A percentile compares a stretch with the other conserved stretches of the same genome.
phyloP scores from a whole-genome alignment of 2,113 vertebrate genomes.

The Chionis minor region DNA sequence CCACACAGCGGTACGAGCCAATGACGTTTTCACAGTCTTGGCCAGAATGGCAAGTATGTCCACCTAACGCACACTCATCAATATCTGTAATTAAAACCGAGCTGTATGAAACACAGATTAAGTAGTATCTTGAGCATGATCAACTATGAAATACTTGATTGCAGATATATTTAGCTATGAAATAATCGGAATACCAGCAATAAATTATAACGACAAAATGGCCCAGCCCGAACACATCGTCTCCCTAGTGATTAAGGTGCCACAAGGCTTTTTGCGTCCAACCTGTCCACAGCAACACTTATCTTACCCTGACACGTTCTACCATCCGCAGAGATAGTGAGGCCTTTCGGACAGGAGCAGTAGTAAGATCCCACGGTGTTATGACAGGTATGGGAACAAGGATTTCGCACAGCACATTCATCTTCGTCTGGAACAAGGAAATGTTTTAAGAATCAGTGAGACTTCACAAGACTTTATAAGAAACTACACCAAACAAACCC shows the following conservation, averaged over 20 bases:
- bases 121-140: accelerated
- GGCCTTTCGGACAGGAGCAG: conserved; percentile 90
- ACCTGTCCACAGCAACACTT: neutral
- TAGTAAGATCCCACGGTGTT: conserved; percentile 90
- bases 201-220: neutral
- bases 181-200: neutral
- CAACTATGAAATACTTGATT: neutral
- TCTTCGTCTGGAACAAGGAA: conserved; percentile 85
- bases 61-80: conserved; percentile 86
- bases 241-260: neutral
- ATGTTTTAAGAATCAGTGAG: neutral
- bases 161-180: neutral
- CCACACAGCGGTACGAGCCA: conserved; percentile 87
- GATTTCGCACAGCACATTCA: conserved; percentile 83
- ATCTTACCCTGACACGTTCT: conserved; percentile 88
- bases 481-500: neutral
- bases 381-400: conserved; percentile 92
- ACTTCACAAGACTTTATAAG: neutral
- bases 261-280: neutral
- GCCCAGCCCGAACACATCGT: neutral
- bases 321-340: conserved; percentile 91
- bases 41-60: conserved; percentile 78
- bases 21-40: conserved; percentile 92
- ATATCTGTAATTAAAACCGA: conserved; percentile 78
- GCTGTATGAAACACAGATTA: neutral